Base-by-base conservation (phyloP, 2,888 invertebrate species). In the Scaptomyza parva region DNA sequence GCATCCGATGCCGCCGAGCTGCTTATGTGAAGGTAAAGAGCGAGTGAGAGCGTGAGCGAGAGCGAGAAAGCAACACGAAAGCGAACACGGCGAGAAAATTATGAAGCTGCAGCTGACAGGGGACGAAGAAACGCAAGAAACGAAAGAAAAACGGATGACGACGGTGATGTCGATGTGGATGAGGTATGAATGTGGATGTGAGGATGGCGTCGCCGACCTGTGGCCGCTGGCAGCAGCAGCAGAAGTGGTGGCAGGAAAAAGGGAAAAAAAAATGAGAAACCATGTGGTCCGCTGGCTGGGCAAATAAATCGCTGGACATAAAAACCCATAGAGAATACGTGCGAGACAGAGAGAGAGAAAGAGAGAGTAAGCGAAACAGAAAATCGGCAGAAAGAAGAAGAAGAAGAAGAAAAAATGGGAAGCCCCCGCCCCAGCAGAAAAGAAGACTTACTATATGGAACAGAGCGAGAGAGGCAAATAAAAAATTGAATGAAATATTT, bases 401-500 rank as follows among this genome's bases (percentile, higher is more conserved):
- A 51, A 37, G 14, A 4, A 22, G 7, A 2, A 22, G 48, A 20
- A 41, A 22, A 41, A n/a, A 7, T 7, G 40, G 53, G 18, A 14
- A 54, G 53, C 55, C 63, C 62, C 53, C 53, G 30, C 35, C 43
- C 41, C 39, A 28, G 40, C 51, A 17, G 9, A 26, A 17, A 26
- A 17, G 45, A 20, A 33, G 57, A 43, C 37, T 43, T 51, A n/a
- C n/a, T n/a, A 58, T 44, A 51, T 69, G 55, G 48, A 50, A 60
- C 55, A 65, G 51, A 68, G 82, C 59, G 63, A 77, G 78, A 72
- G 57, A 11, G 44, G 28, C 64, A 57, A 82, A 78, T 75, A 79
- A 88, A 86, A 89, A 88, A 82, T 81, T 81, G 72, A 88, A 88
- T 84, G 79, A 86, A 89, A 89, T 86, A 89, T 89, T 89, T 89